These are phyloP conservation scores for Sciurus carolinensis DNA, from an alignment of 2,797 vertebrate genomes.

Conservation along the genomic window DNA sequence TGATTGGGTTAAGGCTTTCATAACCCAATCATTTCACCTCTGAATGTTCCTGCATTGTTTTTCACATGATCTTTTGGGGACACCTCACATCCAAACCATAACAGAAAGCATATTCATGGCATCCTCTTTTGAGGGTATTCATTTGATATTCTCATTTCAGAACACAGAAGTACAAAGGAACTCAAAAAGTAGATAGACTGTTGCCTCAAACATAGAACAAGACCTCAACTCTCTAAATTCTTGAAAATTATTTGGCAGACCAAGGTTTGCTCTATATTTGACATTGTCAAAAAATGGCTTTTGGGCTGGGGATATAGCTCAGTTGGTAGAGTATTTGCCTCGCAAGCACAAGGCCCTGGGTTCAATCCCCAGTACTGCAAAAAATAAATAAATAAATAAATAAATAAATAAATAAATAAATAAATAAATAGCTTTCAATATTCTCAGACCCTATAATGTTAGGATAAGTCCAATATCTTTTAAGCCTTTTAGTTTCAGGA, in stretches of 20 bases:
- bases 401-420: neutral
- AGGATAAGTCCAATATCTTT: conserved; percentile 2
- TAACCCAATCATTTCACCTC: no score
- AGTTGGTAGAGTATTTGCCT: no score
- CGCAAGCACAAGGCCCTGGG: no score
- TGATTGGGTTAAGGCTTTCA: no score
- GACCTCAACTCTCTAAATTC: neutral
- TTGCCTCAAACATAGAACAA: neutral
- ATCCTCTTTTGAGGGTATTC: neutral
- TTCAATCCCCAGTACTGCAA: no score
- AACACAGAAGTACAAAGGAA: neutral
- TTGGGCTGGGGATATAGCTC: no score
- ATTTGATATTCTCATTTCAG: neutral
- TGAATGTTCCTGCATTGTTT: no score
- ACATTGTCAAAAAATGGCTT: neutral
- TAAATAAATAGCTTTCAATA: neutral
- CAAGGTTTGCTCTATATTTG: neutral
- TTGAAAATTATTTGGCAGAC: conserved; percentile 21
- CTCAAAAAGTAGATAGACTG: neutral
- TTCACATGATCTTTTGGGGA: no score
- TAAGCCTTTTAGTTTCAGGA: neutral
- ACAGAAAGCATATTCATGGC: neutral
- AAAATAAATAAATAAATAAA: no score
- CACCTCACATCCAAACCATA: no score
- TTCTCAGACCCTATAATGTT: neutral